Conservation (phyloP, 2,888 invertebrate genomes). For the Drosophila lacicola region DNA sequence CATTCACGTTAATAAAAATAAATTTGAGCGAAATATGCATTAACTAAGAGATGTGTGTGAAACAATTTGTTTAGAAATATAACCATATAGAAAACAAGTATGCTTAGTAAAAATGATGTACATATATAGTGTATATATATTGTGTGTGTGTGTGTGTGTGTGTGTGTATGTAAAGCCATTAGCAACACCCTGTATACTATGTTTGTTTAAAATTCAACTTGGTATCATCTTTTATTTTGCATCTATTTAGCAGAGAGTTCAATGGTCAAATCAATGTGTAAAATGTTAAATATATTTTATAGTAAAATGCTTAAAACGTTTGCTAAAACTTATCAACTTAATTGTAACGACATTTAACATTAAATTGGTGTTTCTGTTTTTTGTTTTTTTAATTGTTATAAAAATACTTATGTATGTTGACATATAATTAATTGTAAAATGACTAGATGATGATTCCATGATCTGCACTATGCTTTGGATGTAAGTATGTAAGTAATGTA, state of each 20-base stretch:
- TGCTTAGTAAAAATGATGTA: slow-evolving; percentile 19
- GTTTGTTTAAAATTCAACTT: slow-evolving; percentile 46
- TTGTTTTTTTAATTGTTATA: slow-evolving; percentile 44
- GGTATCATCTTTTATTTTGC: slow-evolving; percentile 17
- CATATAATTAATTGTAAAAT: slow-evolving; percentile 55
- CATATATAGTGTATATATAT: background rate
- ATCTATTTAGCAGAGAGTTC: slow-evolving; percentile 47
- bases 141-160: slow-evolving; percentile 24
- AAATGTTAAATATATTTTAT: slow-evolving; percentile 32
- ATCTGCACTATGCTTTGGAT: slow-evolving; percentile 43
- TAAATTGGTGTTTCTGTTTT: slow-evolving; percentile 67
- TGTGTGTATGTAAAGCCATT: slow-evolving; percentile 57
- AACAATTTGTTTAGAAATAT: slow-evolving; percentile 53
- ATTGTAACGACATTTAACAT: slow-evolving; percentile 78
- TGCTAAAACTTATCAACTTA: slow-evolving; percentile 78
- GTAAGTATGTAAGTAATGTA: slow-evolving; percentile 36
- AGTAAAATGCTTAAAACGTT: slow-evolving; percentile 61
- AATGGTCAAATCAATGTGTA: slow-evolving; percentile 38
- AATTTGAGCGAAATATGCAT: slow-evolving; percentile 76
- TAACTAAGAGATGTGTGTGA: slow-evolving; percentile 58
- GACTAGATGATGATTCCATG: slow-evolving; percentile 75
- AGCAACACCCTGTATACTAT: slow-evolving; percentile 78
- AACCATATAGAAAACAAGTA: slow-evolving; percentile 50
- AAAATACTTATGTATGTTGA: slow-evolving; percentile 58
- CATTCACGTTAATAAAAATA: slow-evolving; percentile 60